Conservation (phyloP, 2,797 vertebrate species). For the Pygocentrus nattereri region DNA sequence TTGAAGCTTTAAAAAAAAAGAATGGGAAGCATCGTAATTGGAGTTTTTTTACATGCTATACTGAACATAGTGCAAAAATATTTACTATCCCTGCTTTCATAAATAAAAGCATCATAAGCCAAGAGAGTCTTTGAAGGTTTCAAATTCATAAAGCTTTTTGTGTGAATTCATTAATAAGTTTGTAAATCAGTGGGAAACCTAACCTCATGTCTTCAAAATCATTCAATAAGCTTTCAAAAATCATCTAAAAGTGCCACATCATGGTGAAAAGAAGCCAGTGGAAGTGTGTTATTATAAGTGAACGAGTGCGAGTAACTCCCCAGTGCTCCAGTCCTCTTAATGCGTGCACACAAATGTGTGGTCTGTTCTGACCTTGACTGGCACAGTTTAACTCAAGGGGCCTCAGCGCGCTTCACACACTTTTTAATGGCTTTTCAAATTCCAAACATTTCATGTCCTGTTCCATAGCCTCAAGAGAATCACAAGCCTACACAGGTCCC, state of each 20-base stretch:
- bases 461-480: conserved; percentile 31
- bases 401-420: neutral
- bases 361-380: conserved; percentile 9
- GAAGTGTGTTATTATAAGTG: neutral
- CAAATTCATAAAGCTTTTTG: neutral
- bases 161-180: neutral
- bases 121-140: neutral
- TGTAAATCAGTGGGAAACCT: neutral
- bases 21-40: too few species aligned
- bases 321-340: neutral
- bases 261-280: neutral
- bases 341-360: neutral
- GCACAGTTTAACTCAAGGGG: conserved; percentile 3
- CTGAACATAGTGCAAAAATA: too few species aligned
- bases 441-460: neutral
- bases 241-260: too few species aligned
- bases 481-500: conserved; percentile 21
- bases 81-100: too few species aligned
- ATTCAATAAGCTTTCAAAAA: too few species aligned
- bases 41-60: too few species aligned
- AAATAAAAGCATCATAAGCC: too few species aligned
- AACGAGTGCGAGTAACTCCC: neutral
- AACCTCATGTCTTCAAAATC: too few species aligned
- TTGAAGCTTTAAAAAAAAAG: too few species aligned
- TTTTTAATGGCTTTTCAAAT: conserved; percentile 24